Base-by-base conservation (phyloP, 2,888 invertebrate genomes). In the Gortyna flavago region DNA sequence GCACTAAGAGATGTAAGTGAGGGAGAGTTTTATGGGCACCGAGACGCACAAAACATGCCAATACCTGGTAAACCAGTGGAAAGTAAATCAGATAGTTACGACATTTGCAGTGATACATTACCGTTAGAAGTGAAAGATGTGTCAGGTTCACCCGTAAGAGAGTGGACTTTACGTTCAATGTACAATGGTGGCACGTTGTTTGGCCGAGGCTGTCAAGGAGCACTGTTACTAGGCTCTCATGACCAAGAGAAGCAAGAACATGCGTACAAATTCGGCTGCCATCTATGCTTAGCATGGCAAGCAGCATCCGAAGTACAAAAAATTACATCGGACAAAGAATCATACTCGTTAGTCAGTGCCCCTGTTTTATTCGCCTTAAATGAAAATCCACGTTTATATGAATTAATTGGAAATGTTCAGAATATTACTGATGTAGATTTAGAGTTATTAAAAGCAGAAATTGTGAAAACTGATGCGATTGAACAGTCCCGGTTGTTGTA, bases 291-390 rank as follows among this genome's bases (percentile, higher is more conserved):
- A 89, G 98, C 98, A 6, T 98, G 98, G 98, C 98, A 99, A 97
- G 98, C 98, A 0, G 93, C 94, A 0, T 93, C 93, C 11, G 96
- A 97, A 81, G 75, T 96, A 41, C 94, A 95, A 79, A 95, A 94
- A 80, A 90, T 90, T 86, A 97, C 77, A 96, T 97, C 93, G 93
- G 97, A 90, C 97, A 94, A 94, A 77, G 93, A 94, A 32, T 91
- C 97, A 0, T 98, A 97, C 89, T 98, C 97, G 79, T 93, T 99
- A 88, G 98, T 98, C 3, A 98, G 98, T 90, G 98, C 98, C 6
- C 99, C 99, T 0, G 98, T 99, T 6, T 97, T 99, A 89, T 98
- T 98, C 85, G 98, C 98, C 77, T 94, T 99, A 64, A 97, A 98
- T 91, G 97, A 98, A 78, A 98, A 98, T 90, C 97, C 98, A 6